Percentiles rank a stretch among this genome's conserved stretches.
Evolutionary conservation across 2,113 vertebrate species (phyloP).

Genomic region (Corapipo altera): DNA sequence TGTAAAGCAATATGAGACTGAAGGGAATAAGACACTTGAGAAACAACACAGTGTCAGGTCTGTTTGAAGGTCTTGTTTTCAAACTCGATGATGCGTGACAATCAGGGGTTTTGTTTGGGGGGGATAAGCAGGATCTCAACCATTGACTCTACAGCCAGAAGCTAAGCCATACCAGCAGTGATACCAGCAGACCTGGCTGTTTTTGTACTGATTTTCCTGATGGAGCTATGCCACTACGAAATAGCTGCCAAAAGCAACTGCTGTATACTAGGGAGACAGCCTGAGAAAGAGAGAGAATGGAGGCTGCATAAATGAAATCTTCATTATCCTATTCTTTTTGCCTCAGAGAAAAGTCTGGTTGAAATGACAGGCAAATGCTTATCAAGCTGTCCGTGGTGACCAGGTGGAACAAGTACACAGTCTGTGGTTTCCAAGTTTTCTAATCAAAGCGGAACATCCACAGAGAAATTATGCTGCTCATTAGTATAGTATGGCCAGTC

Average conservation of each 20-base stretch:
- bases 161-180: slow-evolving; percentile 29
- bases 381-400: slow-evolving; percentile 57
- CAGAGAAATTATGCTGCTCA: slow-evolving; percentile 61
- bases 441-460: slow-evolving; percentile 67
- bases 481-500: neutral
- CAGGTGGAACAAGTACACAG: slow-evolving; percentile 64
- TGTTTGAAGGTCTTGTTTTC: neutral
- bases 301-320: neutral
- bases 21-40: slow-evolving; percentile 2
- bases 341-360: slow-evolving; percentile 34
- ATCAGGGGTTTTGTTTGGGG: neutral
- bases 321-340: slow-evolving; percentile 15
- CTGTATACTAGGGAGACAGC: slow-evolving; percentile 41
- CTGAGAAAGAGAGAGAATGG: slow-evolving; percentile 60
- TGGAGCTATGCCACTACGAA: slow-evolving; percentile 61
- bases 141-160: neutral
- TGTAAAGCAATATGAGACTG: neutral
- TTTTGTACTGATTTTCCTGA: slow-evolving; percentile 44
- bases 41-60: slow-evolving; percentile 20
- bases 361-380: slow-evolving; percentile 56
- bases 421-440: slow-evolving; percentile 71
- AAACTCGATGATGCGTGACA: neutral
- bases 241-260: slow-evolving; percentile 64
- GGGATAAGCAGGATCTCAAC: slow-evolving; percentile 22
- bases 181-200: neutral